These are phyloP conservation scores for Campylorhamphus procurvoides DNA, from an alignment of 2,113 vertebrate species.

Conservation along the genomic window DNA sequence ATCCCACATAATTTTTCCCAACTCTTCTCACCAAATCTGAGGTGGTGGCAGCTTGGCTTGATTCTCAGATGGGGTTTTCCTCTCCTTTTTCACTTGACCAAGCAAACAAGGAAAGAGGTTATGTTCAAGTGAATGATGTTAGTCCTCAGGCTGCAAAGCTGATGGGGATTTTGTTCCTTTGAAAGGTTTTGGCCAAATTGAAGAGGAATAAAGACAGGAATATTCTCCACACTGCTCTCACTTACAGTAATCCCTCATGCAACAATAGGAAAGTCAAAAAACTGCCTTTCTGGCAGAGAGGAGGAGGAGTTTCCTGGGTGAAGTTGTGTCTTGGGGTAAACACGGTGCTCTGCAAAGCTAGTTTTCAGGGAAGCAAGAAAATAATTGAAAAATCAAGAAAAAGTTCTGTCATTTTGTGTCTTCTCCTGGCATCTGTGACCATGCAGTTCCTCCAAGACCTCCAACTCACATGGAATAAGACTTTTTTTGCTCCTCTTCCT, in stretches of 20 bases:
- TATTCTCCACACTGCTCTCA: neutral
- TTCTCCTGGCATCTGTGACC: neutral
- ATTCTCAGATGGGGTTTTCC: neutral
- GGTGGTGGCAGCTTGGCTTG: neutral
- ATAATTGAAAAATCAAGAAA: neutral
- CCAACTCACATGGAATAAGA: fast-evolving
- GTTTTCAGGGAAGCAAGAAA: neutral
- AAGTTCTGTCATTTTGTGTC: neutral
- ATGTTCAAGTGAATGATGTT: neutral
- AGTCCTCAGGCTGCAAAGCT: neutral
- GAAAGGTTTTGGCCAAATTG: neutral
- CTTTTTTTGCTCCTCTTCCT: neutral
- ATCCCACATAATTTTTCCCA: fast-evolving
- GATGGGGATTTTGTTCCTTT: neutral
- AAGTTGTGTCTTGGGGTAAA: neutral
- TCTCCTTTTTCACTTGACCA: neutral
- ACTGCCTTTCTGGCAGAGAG: neutral
- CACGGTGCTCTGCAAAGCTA: fast-evolving
- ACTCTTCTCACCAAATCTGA: neutral
- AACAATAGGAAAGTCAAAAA: neutral
- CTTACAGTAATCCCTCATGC: neutral
- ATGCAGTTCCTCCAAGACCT: fast-evolving
- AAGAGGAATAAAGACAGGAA: fast-evolving
- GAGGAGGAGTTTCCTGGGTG: neutral
- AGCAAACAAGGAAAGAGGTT: neutral